Conservation (phyloP, 2,888 invertebrate species). For the Scrobipalpa atriplicella region DNA sequence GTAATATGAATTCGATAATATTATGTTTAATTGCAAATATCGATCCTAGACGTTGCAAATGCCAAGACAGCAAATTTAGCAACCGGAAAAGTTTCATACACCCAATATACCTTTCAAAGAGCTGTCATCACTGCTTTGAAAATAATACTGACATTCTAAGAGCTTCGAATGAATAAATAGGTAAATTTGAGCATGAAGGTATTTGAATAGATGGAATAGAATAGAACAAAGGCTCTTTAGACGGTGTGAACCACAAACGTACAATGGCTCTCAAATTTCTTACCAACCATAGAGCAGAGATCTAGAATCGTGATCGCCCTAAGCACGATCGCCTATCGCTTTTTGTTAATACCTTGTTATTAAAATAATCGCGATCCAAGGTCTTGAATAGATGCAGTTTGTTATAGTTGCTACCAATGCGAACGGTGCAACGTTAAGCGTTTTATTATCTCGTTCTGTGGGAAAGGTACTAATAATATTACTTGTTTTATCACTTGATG, state of each 20-base stretch:
- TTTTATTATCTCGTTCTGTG: constrained; percentile 4
- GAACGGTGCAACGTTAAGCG: not conserved
- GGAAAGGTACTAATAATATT: no score
- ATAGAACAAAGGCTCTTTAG: constrained; percentile 49
- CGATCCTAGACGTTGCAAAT: not conserved
- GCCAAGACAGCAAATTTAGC: constrained; percentile 2
- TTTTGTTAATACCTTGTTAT: constrained; percentile 50
- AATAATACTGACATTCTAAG: no score
- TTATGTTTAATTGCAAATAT: not conserved
- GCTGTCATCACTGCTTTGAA: not conserved
- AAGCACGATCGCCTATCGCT: constrained; percentile 51
- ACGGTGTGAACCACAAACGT: constrained; percentile 65
- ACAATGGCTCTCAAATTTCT: constrained; percentile 69
- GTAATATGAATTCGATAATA: not conserved
- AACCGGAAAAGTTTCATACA: constrained; percentile 1
- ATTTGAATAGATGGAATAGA: constrained; percentile 6
- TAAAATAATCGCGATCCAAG: constrained; percentile 53
- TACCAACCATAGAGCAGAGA: constrained; percentile 41
- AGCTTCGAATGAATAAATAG: not conserved
- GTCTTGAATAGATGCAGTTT: constrained; percentile 1
- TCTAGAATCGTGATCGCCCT: constrained; percentile 55
- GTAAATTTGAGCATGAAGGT: not conserved
- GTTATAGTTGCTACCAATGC: constrained; percentile 8
- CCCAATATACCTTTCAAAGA: not conserved
- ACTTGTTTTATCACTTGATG: no score